Evolutionary conservation across 1,140 invertebrate genomes (phyloP), one percentile per base, ranked within the genome.

Genomic region (Drosophila kikkawai): DNA sequence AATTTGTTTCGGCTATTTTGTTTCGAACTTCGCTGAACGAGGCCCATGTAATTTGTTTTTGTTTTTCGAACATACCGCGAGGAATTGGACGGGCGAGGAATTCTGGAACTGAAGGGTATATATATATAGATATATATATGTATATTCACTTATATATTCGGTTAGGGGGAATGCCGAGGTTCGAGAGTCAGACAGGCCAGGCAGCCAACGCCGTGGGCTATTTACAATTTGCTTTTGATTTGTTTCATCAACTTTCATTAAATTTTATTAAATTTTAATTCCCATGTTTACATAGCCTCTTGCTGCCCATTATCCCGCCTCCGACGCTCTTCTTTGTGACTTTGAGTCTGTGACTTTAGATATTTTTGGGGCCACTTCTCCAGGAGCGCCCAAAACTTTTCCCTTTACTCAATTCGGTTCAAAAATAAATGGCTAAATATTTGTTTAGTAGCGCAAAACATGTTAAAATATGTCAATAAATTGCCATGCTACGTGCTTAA

Each of bases 231-330:
- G 65, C 67, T 79, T 79, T 79, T 78, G 66, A 79, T 79, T 79
- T 79, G 75, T 78, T 79, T 51, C 58, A 79, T 73, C 70, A 83
- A 88, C 53, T 87, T 88, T 66, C 61, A 78, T 75, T 78, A 78
- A 50, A 66, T 80, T 83, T 88, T 84, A 84, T 88, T 69, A 88
- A 80, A 82, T 69, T 82, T 68, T 58, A 82, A 68, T 86, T 86
- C 77, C 41, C 64, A 42, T 64, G 42, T 61, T 71, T 69, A 57
- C 53, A 65, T 60, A 65, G 34, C 42, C 50, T 41, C 51, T 69
- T 44, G 63, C 64, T 37, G 67, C 47, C 47, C 47, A 42, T 68
- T 50, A 42, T 61, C 12, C 34, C 17, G 48, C 39, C n/a, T n/a
- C n/a, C 48, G 3, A 7, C 26, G 48, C 15, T 32, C 9, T 50